phyloP scores from a whole-genome alignment of 2,888 invertebrate species.

The Drosophila acutilabella region DNA sequence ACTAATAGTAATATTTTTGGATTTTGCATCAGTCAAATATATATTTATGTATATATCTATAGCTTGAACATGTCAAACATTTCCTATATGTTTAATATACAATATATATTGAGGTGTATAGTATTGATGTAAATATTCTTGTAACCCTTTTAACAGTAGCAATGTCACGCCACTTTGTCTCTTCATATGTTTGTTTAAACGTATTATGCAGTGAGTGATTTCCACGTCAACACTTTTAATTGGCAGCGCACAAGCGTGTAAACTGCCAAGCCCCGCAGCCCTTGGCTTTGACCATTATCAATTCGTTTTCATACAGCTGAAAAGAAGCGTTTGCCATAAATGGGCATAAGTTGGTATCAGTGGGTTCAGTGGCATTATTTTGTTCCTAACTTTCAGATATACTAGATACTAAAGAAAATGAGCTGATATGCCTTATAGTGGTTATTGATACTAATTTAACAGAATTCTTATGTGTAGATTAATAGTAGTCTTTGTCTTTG shows the following conservation, averaged over 20 bases:
- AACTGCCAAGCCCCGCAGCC: neutral
- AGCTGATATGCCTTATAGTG: too few relatives aligned
- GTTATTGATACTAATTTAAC: neutral
- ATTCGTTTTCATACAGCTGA: neutral
- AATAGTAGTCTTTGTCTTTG: neutral
- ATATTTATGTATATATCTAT: neutral
- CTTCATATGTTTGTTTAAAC: neutral
- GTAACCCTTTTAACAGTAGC: neutral
- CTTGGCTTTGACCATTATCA: neutral
- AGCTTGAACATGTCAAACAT: neutral
- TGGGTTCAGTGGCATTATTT: neutral
- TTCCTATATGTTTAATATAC: neutral
- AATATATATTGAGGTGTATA: neutral
- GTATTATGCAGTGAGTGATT: neutral
- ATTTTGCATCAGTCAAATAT: neutral
- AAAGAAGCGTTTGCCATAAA: slow-evolving; percentile 18
- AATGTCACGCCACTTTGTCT: slow-evolving; percentile 1
- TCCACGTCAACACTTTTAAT: slow-evolving; percentile 4
- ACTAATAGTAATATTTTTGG: too few relatives aligned
- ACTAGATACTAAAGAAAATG: neutral
- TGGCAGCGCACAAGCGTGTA: neutral
- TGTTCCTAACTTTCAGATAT: too few relatives aligned
- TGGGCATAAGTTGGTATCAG: slow-evolving; percentile 18
- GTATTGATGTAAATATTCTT: neutral
- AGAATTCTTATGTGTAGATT: too few relatives aligned